phyloP scores from a whole-genome alignment of 2,797 vertebrate genomes.

The Sebastes hubbsi region DNA sequence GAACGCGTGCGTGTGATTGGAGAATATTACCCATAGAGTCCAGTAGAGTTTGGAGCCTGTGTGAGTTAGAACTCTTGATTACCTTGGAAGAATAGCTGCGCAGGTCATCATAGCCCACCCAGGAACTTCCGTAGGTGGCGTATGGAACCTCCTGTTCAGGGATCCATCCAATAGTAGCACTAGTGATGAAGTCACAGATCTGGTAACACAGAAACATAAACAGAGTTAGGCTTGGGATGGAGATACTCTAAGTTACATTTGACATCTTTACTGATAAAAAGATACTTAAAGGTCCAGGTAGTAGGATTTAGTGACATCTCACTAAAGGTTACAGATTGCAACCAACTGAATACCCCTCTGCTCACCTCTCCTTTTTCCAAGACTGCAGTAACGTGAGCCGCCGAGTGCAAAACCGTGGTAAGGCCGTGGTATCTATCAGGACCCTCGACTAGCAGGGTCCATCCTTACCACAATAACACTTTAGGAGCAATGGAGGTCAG shows the following conservation, averaged over 20 bases:
- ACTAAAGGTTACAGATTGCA: neutral
- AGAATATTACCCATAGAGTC: too few species aligned
- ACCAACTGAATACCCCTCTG: neutral
- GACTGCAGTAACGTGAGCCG: neutral
- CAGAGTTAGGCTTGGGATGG: neutral
- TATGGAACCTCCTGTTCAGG: slow-evolving; percentile 80
- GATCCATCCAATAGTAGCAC: slow-evolving; percentile 68
- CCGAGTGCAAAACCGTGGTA: neutral
- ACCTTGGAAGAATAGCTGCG: slow-evolving; percentile 80
- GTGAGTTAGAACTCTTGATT: neutral
- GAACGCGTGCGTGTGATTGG: too few species aligned
- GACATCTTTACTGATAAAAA: neutral
- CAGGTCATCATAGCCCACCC: slow-evolving; percentile 81
- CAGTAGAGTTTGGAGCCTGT: too few species aligned
- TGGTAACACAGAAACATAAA: slow-evolving; percentile 30
- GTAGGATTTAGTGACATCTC: neutral
- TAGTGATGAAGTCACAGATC: slow-evolving; percentile 70
- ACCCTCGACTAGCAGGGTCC: neutral
- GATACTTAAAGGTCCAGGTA: too few species aligned
- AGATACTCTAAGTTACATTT: neutral
- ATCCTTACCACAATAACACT: neutral
- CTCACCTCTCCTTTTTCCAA: neutral
- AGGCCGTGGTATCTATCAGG: neutral
- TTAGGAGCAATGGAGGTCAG: neutral
- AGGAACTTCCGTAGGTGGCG: slow-evolving; percentile 69